Conservation (phyloP, 2,797 vertebrate genomes). For the Ceryle rudis region DNA sequence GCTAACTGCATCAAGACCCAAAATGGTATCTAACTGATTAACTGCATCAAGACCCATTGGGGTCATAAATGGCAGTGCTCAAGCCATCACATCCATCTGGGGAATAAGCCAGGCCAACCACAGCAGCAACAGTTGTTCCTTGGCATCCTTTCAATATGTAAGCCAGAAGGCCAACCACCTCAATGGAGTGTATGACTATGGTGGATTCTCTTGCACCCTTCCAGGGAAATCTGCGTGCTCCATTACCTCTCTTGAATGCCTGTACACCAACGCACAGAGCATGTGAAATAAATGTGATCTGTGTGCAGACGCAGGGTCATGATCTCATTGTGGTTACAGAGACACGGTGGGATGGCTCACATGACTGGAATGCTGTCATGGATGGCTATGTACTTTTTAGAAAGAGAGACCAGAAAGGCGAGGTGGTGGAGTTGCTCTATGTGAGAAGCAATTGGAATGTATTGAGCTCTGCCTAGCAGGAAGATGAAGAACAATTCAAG, state of each 20-base stretch:
- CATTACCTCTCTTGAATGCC: background rate
- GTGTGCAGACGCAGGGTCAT: no score
- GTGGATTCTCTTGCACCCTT: background rate
- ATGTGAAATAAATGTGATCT: background rate
- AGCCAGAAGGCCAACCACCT: background rate
- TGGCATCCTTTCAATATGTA: background rate
- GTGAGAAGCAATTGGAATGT: no score
- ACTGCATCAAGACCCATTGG: no score
- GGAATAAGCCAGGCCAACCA: background rate
- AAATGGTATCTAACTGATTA: no score
- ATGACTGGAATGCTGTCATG: no score
- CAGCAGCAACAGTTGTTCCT: background rate
- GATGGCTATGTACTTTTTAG: no score
- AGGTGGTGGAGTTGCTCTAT: no score
- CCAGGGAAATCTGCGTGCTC: background rate
- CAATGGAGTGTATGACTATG: background rate
- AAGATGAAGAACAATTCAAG: no score
- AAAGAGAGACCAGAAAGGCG: no score
- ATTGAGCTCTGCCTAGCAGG: no score
- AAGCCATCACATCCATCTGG: background rate
- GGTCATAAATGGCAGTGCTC: background rate
- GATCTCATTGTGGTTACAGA: no score
- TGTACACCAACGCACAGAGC: background rate
- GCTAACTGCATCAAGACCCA: background rate
- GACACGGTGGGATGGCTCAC: no score